These are phyloP conservation scores for Drosophila elegans DNA, from an alignment of 1,140 invertebrate genomes.

Conservation along the genomic window DNA sequence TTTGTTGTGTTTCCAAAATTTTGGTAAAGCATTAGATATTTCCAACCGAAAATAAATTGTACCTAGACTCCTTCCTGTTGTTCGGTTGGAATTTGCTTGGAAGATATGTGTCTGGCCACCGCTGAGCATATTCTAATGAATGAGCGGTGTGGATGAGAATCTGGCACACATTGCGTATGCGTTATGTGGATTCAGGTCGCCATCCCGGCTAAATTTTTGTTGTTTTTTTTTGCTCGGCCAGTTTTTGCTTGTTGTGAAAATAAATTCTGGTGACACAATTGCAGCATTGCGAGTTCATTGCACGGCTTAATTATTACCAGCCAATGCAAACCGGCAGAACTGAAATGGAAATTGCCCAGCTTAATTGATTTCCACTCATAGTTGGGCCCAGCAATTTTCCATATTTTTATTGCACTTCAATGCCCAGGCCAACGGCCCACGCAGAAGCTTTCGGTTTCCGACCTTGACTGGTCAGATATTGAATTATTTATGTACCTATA, in stretches of 20 bases:
- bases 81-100: not conserved
- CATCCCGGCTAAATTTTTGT: slow-evolving; percentile 27
- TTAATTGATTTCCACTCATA: slow-evolving; percentile 32
- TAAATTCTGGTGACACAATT: slow-evolving; percentile 76
- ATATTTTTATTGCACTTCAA: slow-evolving; percentile 57
- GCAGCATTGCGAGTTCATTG: slow-evolving; percentile 43
- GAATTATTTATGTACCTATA: slow-evolving; percentile 72
- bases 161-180: slow-evolving; percentile 69
- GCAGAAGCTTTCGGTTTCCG: slow-evolving; percentile 41
- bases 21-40: not conserved
- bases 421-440: slow-evolving; percentile 22
- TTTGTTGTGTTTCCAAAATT: not conserved
- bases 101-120: slow-evolving; percentile 1
- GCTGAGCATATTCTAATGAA: slow-evolving; percentile 24
- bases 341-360: slow-evolving; percentile 10
- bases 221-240: slow-evolving; percentile 34
- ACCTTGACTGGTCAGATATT: slow-evolving; percentile 72
- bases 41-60: too few relatives aligned
- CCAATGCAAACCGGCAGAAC: slow-evolving; percentile 12
- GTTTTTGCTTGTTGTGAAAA: slow-evolving; percentile 68
- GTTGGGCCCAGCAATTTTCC: slow-evolving; percentile 4
- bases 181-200: slow-evolving; percentile 41
- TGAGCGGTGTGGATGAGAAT: slow-evolving; percentile 25
- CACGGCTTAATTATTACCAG: slow-evolving; percentile 52
- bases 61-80: too few relatives aligned